Evolutionary conservation across 23 tunicate genomes (phyloP).

Genomic region (Halocynthia aurantium): DNA sequence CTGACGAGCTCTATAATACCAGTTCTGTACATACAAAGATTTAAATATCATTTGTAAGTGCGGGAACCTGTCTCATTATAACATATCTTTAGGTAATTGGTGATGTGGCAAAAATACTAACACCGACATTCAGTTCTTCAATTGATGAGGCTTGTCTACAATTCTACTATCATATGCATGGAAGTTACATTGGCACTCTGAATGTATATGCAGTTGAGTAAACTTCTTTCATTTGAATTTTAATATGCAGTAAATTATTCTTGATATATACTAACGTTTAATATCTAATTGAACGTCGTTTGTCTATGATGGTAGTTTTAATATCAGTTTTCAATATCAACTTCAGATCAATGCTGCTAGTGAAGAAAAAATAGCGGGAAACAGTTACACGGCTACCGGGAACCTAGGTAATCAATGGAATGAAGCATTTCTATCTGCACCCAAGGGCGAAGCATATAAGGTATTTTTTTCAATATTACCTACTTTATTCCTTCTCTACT

Average conservation of each 20-base stretch:
- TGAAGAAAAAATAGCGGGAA: neutral
- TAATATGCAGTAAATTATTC: too few relatives aligned
- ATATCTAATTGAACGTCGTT: too few relatives aligned
- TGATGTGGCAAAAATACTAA: conserved; percentile 32
- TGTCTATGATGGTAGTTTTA: too few relatives aligned
- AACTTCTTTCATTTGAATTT: too few relatives aligned
- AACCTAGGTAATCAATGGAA: conserved; percentile 37
- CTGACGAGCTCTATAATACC: too few relatives aligned
- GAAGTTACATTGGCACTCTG: conserved; percentile 39
- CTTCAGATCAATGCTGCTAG: too few relatives aligned
- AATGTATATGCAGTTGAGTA: conserved; percentile 9
- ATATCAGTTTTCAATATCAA: too few relatives aligned
- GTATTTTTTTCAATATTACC: too few relatives aligned
- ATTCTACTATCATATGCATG: conserved; percentile 57
- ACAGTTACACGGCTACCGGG: neutral
- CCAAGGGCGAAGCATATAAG: too few relatives aligned
- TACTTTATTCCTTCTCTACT: neutral
- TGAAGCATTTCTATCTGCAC: neutral
- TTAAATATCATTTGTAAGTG: neutral
- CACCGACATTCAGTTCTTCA: conserved; percentile 39
- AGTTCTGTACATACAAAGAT: neutral
- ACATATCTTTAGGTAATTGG: conserved; percentile 33
- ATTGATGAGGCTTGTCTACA: conserved; percentile 36
- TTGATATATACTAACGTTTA: too few relatives aligned
- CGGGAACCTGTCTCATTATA: neutral